Evolutionary conservation across 2,113 vertebrate genomes (phyloP).

Genomic region (Platycercus adscitus): DNA sequence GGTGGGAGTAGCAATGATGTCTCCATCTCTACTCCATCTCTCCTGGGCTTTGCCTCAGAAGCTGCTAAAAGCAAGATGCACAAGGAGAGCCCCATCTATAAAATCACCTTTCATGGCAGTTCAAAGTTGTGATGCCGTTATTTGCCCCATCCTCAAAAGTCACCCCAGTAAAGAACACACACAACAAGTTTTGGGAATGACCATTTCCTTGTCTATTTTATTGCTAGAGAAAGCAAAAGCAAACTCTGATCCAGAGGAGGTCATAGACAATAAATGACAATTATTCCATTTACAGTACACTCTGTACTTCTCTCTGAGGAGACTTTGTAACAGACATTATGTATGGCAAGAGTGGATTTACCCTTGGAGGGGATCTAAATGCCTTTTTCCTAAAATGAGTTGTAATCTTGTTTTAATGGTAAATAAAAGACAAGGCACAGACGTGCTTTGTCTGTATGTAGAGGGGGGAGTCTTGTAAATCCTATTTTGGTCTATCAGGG

Average conservation of each 20-base stretch:
- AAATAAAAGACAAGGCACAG: constrained; percentile 44
- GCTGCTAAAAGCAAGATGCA: not conserved
- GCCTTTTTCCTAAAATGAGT: constrained; percentile 36
- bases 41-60: not conserved
- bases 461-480: not conserved
- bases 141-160: not conserved
- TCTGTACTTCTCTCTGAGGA: constrained; percentile 35
- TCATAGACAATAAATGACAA: constrained; percentile 22
- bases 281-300: constrained; percentile 17
- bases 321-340: constrained; percentile 36
- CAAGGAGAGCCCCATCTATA: not conserved
- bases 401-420: constrained; percentile 64
- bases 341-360: constrained; percentile 47
- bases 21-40: not conserved
- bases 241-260: not conserved
- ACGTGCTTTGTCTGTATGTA: not conserved
- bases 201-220: not conserved
- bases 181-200: not conserved
- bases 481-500: constrained; percentile 42
- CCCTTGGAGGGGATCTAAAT: constrained; percentile 49
- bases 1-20: not conserved
- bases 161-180: not conserved
- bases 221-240: constrained; percentile 18
- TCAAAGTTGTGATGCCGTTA: not conserved
- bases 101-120: not conserved